A percentile compares a stretch with the other conserved stretches of the same genome.
Conservation (phyloP, 1,140 invertebrate species). For the Cherax quadricarinatus region DNA sequence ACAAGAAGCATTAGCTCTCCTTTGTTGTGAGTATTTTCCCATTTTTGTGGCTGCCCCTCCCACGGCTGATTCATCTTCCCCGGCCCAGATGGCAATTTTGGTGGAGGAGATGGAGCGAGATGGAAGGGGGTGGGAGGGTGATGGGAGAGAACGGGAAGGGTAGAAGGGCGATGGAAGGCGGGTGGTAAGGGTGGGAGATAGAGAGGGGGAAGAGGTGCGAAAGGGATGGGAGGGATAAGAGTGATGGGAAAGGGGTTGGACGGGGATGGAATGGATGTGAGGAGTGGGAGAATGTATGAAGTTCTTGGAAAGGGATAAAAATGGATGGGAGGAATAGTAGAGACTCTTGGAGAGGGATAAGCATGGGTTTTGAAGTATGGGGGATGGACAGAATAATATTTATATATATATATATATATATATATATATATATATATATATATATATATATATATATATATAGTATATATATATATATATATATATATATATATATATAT, state of each 20-base stretch:
- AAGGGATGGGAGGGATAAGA: background rate
- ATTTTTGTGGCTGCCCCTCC: background rate
- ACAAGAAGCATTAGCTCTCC: conserved; percentile 42
- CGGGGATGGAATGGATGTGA: no score
- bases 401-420: no score
- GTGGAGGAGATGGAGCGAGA: conserved; percentile 1
- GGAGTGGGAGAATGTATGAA: background rate
- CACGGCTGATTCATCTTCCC: conserved; percentile 1
- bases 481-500: no score
- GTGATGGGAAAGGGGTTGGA: background rate
- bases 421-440: no score
- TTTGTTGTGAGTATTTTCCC: conserved; percentile 34
- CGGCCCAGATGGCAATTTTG: background rate
- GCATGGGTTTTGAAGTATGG: no score
- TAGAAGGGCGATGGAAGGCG: background rate
- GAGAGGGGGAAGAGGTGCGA: background rate
- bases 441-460: no score
- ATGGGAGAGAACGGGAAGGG: background rate
- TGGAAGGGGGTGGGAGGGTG: background rate
- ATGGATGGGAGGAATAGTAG: background rate
- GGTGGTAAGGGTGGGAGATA: no score
- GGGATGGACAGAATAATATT: no score
- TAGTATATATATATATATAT: no score
- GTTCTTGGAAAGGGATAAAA: background rate
- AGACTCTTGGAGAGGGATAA: no score